Base-by-base conservation (phyloP, 1,140 invertebrate genomes). In the Kradibia gibbosae region DNA sequence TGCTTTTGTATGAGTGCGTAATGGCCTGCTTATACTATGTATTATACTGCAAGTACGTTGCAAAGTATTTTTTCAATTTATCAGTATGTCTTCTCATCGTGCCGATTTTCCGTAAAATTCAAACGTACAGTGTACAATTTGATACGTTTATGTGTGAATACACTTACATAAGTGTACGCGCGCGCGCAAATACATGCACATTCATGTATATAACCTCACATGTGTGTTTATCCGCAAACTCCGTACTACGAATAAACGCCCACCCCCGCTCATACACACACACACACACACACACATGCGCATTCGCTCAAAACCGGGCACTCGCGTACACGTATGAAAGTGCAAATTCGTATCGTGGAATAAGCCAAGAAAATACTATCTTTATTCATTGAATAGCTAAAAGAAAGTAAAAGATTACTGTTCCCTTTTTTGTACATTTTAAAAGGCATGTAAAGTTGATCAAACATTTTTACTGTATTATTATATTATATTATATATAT, bases 381-480 rank as follows among this genome's bases (percentile, higher is more conserved):
- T 36, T 78, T 50, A 53, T 79, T 71, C 25, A 55, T 79, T 34
- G 15, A 5, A 17, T 72, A 45, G 78, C 53, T 62, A 50, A 48
- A 60, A 60, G 22, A 53, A 34, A 8, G 50, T 72, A 67, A 39
- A 45, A 80, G 50, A 67, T 39, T 31, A 55, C 53, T 65, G 25
- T 82, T 65, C 81, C 55, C 55, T 85, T 71, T 87, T 87, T 87
- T 90, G 87, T 90, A 90, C 85, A 88, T 88, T 90, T 83, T 84
- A 76, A 48, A 50, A 28, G 78, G 86, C 65, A 76, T 89, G 88
- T 90, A 89, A 89, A 90, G 80, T 88, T 85, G 78, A 86, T 83
- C 39, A 83, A 85, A 72, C 82, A 85, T 70, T 84, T 78, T 86
- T 83, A 81, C 82, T 83, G 72, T 82, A 85, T 85, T 85, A 86